These are phyloP conservation scores for Drosophila elegans DNA, from an alignment of 1,140 invertebrate species.

Conservation along the genomic window DNA sequence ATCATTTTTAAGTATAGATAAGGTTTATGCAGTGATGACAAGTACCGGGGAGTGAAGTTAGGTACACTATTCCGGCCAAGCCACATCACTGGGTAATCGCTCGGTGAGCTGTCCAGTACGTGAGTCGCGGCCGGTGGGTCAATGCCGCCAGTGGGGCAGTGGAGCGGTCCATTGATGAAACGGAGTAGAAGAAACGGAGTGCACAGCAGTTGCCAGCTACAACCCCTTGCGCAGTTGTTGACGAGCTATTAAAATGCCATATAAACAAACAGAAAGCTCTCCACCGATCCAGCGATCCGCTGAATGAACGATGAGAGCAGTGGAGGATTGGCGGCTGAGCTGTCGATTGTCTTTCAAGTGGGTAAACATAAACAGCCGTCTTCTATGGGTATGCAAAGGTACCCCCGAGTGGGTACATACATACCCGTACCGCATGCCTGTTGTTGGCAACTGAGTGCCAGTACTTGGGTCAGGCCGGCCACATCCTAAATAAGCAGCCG, in stretches of 20 bases:
- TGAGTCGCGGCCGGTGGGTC: constrained; percentile 38
- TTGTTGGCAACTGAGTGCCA: constrained; percentile 24
- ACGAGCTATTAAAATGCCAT: constrained; percentile 77
- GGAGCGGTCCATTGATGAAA: constrained; percentile 62
- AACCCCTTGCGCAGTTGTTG: constrained; percentile 65
- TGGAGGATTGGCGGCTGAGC: constrained; percentile 9
- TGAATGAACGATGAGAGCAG: constrained; percentile 46
- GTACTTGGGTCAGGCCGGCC: constrained; percentile 50
- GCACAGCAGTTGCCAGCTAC: constrained; percentile 65
- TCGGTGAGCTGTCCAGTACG: constrained; percentile 24
- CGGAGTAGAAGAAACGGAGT: constrained; percentile 32
- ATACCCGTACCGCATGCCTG: constrained; percentile 9
- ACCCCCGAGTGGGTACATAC: constrained; percentile 6
- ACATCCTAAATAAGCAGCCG: constrained; percentile 77
- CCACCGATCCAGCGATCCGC: constrained; percentile 20
- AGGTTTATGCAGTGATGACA: background rate
- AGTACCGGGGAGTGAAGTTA: background rate
- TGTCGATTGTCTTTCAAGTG: constrained; percentile 67
- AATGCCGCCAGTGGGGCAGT: constrained; percentile 45
- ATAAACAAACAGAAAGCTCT: constrained; percentile 68
- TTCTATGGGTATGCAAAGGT: constrained; percentile 14
- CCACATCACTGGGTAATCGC: constrained; percentile 6
- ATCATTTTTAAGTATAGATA: constrained; percentile 6
- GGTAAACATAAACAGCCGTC: constrained; percentile 54
- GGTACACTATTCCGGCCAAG: constrained; percentile 12